Percentiles rank a stretch among this genome's conserved stretches.
phyloP scores from a whole-genome alignment of 2,797 vertebrate species.

The Phrynocephalus guinanensis region DNA sequence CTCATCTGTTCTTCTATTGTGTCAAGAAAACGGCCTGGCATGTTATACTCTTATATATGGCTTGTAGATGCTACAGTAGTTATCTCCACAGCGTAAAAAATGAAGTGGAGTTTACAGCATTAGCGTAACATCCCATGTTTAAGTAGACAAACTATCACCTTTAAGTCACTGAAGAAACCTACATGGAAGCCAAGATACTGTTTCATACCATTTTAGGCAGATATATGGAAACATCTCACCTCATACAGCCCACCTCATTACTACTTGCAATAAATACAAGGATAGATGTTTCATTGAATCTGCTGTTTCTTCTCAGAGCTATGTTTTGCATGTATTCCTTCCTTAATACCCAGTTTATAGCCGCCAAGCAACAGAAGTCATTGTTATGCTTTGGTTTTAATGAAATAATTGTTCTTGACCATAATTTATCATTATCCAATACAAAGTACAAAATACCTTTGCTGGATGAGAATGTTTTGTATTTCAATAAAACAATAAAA shows the following conservation, averaged over 20 bases:
- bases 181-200: slow-evolving; percentile 20
- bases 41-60: slow-evolving; percentile 1
- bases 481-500: slow-evolving; percentile 72
- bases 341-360: slow-evolving; percentile 20
- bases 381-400: slow-evolving; percentile 64
- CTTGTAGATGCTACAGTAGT: not conserved
- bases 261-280: slow-evolving; percentile 13
- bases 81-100: not conserved
- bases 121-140: slow-evolving; percentile 6
- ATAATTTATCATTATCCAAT: slow-evolving; percentile 60
- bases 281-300: slow-evolving; percentile 54
- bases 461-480: slow-evolving; percentile 70
- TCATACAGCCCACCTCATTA: slow-evolving; percentile 37
- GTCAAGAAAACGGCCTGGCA: slow-evolving; percentile 35
- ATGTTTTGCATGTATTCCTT: slow-evolving; percentile 55
- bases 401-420: slow-evolving; percentile 55
- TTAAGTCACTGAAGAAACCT: slow-evolving; percentile 5
- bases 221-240: slow-evolving; percentile 22
- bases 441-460: slow-evolving; percentile 69
- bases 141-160: slow-evolving; percentile 27
- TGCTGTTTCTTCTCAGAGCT: slow-evolving; percentile 50
- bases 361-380: slow-evolving; percentile 36
- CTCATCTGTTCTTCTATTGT: not conserved
- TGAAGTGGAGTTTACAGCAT: not conserved
- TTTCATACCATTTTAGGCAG: slow-evolving; percentile 40